phyloP scores from a whole-genome alignment of 2,113 vertebrate species.

The Aegithalos caudatus region DNA sequence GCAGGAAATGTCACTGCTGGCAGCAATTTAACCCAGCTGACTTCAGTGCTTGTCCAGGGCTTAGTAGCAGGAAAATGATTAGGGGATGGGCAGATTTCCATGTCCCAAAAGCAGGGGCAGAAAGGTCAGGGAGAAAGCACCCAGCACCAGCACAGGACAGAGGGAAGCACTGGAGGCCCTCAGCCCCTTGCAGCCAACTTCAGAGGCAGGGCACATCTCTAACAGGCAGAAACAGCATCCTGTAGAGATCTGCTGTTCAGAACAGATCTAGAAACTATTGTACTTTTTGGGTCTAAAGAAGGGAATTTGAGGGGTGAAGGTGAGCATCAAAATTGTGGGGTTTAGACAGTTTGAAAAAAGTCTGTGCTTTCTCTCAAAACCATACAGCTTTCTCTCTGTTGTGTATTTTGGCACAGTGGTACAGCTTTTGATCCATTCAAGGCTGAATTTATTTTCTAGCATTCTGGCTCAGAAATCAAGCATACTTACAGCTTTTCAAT shows the following conservation, averaged over 20 bases:
- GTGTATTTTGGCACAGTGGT: background rate
- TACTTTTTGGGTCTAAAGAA: background rate
- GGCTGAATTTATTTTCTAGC: background rate
- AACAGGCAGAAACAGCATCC: background rate
- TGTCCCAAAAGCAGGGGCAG: background rate
- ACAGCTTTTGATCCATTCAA: no score
- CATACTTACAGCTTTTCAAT: background rate
- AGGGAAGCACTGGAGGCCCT: background rate
- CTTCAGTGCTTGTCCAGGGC: constrained; percentile 1
- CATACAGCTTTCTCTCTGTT: background rate
- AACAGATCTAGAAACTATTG: background rate
- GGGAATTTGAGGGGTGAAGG: background rate
- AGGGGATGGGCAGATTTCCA: background rate
- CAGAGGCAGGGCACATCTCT: background rate
- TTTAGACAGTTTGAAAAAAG: background rate
- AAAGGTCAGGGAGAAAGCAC: background rate
- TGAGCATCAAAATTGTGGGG: rapidly evolving
- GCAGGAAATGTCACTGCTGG: constrained; percentile 51
- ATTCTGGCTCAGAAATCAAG: background rate
- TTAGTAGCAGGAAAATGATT: background rate
- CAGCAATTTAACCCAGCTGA: constrained; percentile 30
- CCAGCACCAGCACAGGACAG: background rate
- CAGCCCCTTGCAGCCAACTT: background rate
- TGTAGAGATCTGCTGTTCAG: background rate
- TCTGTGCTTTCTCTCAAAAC: background rate